Evolutionary conservation across 2,888 invertebrate genomes (phyloP).

Genomic region (Clepsis dumicolana): DNA sequence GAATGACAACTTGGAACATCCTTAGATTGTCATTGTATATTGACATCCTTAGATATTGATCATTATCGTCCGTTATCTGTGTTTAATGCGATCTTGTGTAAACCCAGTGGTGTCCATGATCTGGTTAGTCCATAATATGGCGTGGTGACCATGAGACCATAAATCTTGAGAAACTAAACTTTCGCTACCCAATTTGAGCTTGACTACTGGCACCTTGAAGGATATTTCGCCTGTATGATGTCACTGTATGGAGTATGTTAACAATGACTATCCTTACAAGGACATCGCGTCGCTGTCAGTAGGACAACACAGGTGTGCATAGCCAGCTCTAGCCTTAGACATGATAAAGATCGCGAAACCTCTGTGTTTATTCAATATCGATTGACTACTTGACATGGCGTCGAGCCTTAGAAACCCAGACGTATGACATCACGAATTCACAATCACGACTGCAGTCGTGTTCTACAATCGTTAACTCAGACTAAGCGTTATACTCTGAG

Average conservation of each 20-base stretch:
- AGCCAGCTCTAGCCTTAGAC: too few species aligned
- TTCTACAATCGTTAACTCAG: not conserved
- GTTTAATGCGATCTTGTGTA: constrained; percentile 18
- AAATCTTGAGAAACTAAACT: not conserved
- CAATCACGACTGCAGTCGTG: not conserved
- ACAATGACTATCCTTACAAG: too few species aligned
- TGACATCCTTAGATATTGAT: not conserved
- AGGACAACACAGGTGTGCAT: too few species aligned
- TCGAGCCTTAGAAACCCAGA: not conserved
- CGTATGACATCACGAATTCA: not conserved
- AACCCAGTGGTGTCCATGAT: constrained; percentile 17
- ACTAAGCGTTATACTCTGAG: too few species aligned
- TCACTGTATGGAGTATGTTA: too few species aligned
- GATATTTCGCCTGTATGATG: too few species aligned
- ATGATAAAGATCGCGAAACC: too few species aligned
- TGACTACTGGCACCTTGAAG: too few species aligned
- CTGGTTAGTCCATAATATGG: constrained; percentile 3
- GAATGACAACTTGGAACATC: too few species aligned
- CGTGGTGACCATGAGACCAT: not conserved
- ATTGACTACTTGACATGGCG: not conserved
- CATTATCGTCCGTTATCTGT: constrained; percentile 4
- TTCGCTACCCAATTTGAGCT: too few species aligned
- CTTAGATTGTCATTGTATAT: too few species aligned
- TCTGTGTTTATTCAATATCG: not conserved
- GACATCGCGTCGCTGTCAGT: too few species aligned